Evolutionary conservation across 2,888 invertebrate genomes (phyloP).

Genomic region (Dastarcus helophoroides): DNA sequence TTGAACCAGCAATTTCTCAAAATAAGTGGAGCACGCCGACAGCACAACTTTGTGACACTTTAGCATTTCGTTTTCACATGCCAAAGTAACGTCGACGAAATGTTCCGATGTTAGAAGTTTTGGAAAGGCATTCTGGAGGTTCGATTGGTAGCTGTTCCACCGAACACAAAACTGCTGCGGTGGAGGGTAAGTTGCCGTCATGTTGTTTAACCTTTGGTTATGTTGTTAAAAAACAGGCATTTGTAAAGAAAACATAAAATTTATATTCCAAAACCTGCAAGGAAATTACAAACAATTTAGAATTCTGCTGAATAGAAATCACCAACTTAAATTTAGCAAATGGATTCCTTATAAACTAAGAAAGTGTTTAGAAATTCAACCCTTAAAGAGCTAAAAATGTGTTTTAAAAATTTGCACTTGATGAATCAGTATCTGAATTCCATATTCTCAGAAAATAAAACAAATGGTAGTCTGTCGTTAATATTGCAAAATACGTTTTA

Average conservation of each 20-base stretch:
- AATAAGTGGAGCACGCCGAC: conserved; percentile 76
- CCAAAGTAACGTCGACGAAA: conserved; percentile 80
- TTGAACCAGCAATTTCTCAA: conserved; percentile 66
- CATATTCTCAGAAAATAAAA: no score
- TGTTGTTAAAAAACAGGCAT: not conserved
- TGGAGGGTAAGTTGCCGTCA: conserved; percentile 29
- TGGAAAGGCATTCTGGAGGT: conserved; percentile 66
- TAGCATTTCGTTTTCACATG: conserved; percentile 75
- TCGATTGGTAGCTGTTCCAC: conserved; percentile 75
- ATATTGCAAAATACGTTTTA: no score
- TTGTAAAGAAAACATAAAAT: conserved; percentile 17
- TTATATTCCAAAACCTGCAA: conserved; percentile 12
- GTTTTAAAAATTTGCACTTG: conserved; percentile 2
- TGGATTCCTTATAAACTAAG: conserved; percentile 3
- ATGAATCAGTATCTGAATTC: no score
- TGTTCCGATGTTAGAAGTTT: conserved; percentile 64
- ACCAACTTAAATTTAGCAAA: no score
- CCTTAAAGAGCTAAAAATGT: conserved; percentile 9
- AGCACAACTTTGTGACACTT: conserved; percentile 81
- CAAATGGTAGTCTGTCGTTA: no score
- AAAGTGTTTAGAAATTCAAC: conserved; percentile 12
- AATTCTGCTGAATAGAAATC: conserved; percentile 9
- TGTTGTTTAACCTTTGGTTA: no score
- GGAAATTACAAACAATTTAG: conserved; percentile 10
- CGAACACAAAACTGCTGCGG: conserved; percentile 63